Conservation (phyloP, 2,113 vertebrate species). For the Cnemophilus loriae region DNA sequence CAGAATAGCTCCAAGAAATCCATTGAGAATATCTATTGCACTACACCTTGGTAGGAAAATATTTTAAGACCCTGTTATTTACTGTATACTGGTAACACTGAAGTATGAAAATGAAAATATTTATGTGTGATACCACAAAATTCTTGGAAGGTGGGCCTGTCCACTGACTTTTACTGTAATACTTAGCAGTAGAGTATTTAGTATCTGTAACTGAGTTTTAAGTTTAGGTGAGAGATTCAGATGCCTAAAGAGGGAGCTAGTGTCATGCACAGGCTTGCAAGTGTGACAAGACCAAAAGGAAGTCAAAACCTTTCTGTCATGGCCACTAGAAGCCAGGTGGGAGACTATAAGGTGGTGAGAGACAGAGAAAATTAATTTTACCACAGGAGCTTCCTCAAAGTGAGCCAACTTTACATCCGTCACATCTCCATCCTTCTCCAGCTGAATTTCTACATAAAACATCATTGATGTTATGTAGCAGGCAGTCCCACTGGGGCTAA, state of each 20-base stretch:
- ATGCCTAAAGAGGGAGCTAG: not conserved
- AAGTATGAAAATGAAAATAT: not conserved
- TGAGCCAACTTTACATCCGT: slow-evolving; percentile 78
- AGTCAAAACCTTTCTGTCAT: not conserved
- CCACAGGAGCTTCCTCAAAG: slow-evolving; percentile 74
- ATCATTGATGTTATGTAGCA: slow-evolving; percentile 83
- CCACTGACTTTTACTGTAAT: not conserved
- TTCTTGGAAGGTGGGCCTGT: not conserved
- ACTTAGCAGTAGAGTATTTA: not conserved
- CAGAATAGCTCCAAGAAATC: not conserved
- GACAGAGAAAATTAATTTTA: slow-evolving; percentile 44
- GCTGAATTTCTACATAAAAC: slow-evolving; percentile 83
- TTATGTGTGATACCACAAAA: not conserved
- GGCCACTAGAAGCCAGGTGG: not conserved
- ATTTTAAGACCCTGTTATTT: not conserved
- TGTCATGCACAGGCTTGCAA: not conserved
- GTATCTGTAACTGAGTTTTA: not conserved
- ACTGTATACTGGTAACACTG: not conserved
- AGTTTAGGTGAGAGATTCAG: not conserved
- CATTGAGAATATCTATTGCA: not conserved
- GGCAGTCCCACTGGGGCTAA: slow-evolving; percentile 70
- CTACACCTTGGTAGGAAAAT: not conserved
- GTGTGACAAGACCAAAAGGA: not conserved
- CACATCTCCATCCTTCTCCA: slow-evolving; percentile 73
- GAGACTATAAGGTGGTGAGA: not conserved